These are phyloP conservation scores for Manis pentadactyla DNA, from an alignment of 2,797 vertebrate species.

Conservation along the genomic window DNA sequence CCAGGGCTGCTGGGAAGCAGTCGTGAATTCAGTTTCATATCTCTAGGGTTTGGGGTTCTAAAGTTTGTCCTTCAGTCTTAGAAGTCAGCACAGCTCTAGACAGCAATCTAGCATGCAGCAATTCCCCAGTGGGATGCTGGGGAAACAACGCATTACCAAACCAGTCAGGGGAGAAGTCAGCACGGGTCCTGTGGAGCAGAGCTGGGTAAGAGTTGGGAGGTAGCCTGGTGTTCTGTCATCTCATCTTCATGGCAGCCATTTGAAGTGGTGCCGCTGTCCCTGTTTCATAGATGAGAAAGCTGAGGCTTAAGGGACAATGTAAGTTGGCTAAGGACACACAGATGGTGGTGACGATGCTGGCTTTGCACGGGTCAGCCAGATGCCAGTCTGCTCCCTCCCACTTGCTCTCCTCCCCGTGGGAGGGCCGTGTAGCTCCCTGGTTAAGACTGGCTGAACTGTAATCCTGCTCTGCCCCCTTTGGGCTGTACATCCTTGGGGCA, in stretches of 20 bases:
- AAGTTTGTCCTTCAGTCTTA: neutral
- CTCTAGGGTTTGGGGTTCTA: neutral
- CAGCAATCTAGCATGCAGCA: neutral
- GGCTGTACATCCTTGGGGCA: no score
- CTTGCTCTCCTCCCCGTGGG: neutral
- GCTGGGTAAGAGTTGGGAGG: neutral
- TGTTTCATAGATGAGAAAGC: neutral
- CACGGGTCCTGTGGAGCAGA: neutral
- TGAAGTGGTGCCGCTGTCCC: neutral
- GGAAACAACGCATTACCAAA: neutral
- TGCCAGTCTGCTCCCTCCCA: rapidly evolving
- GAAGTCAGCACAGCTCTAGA: neutral
- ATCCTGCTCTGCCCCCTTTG: neutral
- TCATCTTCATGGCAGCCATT: neutral
- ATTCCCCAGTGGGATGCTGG: rapidly evolving
- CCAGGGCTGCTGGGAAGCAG: neutral
- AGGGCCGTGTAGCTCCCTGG: rapidly evolving
- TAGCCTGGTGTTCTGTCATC: neutral
- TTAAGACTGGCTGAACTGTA: neutral
- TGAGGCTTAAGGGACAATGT: neutral
- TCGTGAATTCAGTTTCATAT: neutral
- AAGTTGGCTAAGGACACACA: neutral
- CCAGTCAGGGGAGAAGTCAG: neutral
- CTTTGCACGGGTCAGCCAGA: neutral
- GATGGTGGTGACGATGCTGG: rapidly evolving